Evolutionary conservation across 2,888 invertebrate species (phyloP).

Genomic region (Plagodis pulveraria): DNA sequence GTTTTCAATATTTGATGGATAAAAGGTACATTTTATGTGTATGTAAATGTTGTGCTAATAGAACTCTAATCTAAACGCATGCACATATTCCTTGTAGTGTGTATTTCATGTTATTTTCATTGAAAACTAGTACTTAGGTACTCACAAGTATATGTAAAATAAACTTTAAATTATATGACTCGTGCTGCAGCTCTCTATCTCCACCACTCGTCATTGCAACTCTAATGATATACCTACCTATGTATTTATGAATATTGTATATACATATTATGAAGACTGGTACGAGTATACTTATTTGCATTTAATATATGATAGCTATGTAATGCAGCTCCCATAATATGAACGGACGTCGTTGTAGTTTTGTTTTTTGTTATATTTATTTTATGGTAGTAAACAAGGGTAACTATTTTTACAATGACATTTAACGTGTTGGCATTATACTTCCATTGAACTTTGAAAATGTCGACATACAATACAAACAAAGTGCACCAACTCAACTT

Average conservation of each 20-base stretch:
- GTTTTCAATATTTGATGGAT: slow-evolving; percentile 36
- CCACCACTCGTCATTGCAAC: no score
- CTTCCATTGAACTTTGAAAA: slow-evolving; percentile 17
- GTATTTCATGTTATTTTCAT: not conserved
- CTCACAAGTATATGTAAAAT: no score
- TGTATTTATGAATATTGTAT: no score
- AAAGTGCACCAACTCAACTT: slow-evolving; percentile 5
- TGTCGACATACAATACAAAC: not conserved
- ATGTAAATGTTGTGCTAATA: slow-evolving; percentile 27
- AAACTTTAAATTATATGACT: no score
- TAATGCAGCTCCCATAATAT: no score
- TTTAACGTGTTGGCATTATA: slow-evolving; percentile 13
- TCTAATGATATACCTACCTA: no score
- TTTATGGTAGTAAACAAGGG: slow-evolving; percentile 1
- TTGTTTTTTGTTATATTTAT: not conserved
- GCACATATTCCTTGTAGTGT: slow-evolving; percentile 8
- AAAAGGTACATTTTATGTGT: slow-evolving; percentile 36
- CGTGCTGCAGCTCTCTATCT: no score
- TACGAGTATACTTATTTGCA: no score
- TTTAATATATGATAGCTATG: no score
- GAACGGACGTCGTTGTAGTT: not conserved
- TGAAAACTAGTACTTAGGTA: no score
- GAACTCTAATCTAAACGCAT: slow-evolving; percentile 7
- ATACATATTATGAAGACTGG: no score
- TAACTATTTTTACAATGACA: slow-evolving; percentile 9